Evolutionary conservation across 2,113 vertebrate genomes (phyloP), one percentile per base, ranked within the genome.

Genomic region (Labeo rohita): DNA sequence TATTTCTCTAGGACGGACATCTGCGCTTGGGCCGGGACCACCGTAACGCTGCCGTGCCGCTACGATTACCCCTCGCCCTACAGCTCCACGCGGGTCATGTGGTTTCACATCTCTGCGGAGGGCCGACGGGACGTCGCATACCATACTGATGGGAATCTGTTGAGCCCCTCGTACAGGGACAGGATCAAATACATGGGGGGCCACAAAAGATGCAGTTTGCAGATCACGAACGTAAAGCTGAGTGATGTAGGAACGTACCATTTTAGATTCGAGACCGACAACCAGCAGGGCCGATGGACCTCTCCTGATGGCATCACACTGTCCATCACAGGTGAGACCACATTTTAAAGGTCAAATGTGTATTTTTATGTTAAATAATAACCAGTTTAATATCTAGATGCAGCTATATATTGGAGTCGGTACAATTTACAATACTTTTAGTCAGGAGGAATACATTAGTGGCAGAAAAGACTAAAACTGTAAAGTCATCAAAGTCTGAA

Each of bases 241-340:
- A 94, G 93, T n/a, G 95, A 95, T 86, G 92, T 89, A 0, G 95
- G 95, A 10, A 92, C 93, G 81, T 95, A 95, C 87, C 93, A 94
- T 91, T 95, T 95, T 88, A 92, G 94, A 88, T 95, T 95, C 75
- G 94, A 95, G 88, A 95, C 94, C 0, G 92, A 95, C 87, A 93
- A 94, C 10, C 92, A 90, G 1, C 90, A 93, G 86, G 94, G 94
- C 12, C 90, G 93, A 84, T 95, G 94, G 95, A 95, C 95, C 7
- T 95, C 95, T 18, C 91, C 94, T 0, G 92, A 94, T 87, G 91
- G 92, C 50, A 87, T 95, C 82, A 88, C 84, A 9, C 93, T 95
- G 0, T 91, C 92, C 8, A 93, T 95, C 12, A 95, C 94, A 89
- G 93, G 95, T 94, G 59, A 49, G 36, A 61, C 11, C 4, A 15